These are phyloP conservation scores for Anoplius nigerrimus DNA, from an alignment of 2,888 invertebrate genomes.

Conservation along the genomic window DNA sequence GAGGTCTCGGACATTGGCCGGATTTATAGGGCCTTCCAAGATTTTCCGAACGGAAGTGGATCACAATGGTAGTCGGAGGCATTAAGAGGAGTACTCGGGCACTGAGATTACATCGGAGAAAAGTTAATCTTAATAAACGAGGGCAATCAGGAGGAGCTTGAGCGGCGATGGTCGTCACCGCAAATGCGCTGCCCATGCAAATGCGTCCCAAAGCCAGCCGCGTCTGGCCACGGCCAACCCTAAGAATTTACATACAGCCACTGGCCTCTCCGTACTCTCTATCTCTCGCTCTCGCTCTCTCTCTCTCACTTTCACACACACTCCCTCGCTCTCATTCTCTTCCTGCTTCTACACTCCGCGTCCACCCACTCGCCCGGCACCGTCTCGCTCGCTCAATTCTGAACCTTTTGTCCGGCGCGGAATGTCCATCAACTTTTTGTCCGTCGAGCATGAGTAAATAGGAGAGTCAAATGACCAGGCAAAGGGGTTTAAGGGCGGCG, in stretches of 20 bases:
- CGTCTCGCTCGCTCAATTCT: conserved; percentile 56
- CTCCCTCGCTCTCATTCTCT: too few relatives aligned
- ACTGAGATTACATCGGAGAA: conserved; percentile 68
- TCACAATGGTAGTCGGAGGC: conserved; percentile 11
- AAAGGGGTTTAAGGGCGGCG: conserved; percentile 69
- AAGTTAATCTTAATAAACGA: conserved; percentile 76
- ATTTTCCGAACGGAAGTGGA: not conserved
- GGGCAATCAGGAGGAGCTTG: conserved; percentile 66
- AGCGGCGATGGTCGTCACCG: conserved; percentile 57
- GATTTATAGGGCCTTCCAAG: conserved; percentile 2
- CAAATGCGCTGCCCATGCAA: conserved; percentile 74
- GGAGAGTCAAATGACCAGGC: conserved; percentile 74
- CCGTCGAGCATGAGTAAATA: conserved; percentile 70
- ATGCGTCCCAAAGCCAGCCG: conserved; percentile 60
- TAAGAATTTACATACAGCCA: conserved; percentile 72
- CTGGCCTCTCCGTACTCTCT: conserved; percentile 18
- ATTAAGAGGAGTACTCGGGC: conserved; percentile 21
- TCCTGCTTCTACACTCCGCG: not conserved
- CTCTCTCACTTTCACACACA: not conserved
- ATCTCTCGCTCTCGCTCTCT: conserved; percentile 27
- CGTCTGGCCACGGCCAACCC: conserved; percentile 49
- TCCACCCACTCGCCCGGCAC: not conserved
- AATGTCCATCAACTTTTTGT: conserved; percentile 75
- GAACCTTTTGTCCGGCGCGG: conserved; percentile 72
- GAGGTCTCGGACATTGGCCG: not conserved